Evolutionary conservation across 2,797 vertebrate genomes (phyloP).

Genomic region (Morus bassanus): DNA sequence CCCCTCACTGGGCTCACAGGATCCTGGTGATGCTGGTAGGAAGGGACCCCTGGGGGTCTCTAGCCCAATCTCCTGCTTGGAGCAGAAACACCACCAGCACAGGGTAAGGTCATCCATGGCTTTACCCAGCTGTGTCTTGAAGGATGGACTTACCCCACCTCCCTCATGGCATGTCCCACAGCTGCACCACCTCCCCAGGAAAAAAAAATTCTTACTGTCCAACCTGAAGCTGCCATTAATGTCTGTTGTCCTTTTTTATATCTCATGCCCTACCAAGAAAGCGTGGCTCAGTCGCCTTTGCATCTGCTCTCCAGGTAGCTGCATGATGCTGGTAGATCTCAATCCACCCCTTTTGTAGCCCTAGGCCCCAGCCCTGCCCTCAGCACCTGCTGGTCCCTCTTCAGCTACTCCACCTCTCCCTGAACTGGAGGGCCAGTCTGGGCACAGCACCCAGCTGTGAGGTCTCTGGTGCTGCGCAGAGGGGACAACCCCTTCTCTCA

Average conservation of each 20-base stretch:
- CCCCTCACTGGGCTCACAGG: neutral
- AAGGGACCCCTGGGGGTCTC: neutral
- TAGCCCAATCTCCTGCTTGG: neutral
- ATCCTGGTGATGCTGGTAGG: neutral
- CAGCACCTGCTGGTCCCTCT: neutral
- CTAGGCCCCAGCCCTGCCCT: neutral
- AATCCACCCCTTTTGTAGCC: neutral
- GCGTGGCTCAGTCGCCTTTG: fast-evolving
- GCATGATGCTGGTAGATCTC: neutral
- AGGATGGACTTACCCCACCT: neutral
- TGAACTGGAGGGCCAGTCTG: neutral
- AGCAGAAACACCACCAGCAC: neutral
- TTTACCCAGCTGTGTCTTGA: neutral
- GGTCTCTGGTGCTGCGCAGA: neutral
- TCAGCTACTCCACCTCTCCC: neutral
- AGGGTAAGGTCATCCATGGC: neutral
- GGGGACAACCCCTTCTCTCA: neutral
- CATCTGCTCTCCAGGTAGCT: neutral
- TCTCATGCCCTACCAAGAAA: fast-evolving
- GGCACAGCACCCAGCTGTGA: neutral
- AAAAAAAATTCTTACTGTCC: neutral
- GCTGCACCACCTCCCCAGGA: neutral
- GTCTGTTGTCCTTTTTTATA: neutral
- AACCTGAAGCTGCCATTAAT: neutral
- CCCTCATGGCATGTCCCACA: neutral